These are phyloP conservation scores for Drosophila auraria DNA, from an alignment of 1,140 invertebrate genomes.

Conservation along the genomic window DNA sequence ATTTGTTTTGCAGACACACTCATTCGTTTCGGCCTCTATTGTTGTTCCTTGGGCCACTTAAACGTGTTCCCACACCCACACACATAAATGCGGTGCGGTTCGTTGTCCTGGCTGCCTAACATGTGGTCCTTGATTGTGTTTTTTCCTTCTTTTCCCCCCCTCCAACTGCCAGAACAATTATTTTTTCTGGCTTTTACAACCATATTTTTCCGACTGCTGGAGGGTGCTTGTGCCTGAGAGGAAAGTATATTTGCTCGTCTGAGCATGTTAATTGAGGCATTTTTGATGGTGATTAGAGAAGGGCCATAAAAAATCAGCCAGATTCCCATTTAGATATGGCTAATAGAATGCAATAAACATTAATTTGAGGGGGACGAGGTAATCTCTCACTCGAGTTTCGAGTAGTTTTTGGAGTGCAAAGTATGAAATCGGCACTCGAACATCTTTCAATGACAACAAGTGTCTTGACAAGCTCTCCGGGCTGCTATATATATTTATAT, in stretches of 20 bases:
- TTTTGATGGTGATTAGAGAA: slow-evolving; percentile 66
- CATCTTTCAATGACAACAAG: slow-evolving; percentile 49
- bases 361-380: slow-evolving; percentile 10
- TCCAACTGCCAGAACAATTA: slow-evolving; percentile 60
- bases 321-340: slow-evolving; percentile 37
- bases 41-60: slow-evolving; percentile 41
- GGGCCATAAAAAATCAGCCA: slow-evolving; percentile 37
- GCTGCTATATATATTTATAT: background rate
- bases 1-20: slow-evolving; percentile 42
- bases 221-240: slow-evolving; percentile 10
- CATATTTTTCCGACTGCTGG: slow-evolving; percentile 29
- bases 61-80: slow-evolving; percentile 25
- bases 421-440: slow-evolving; percentile 31
- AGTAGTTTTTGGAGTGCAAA: slow-evolving; percentile 27
- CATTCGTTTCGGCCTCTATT: slow-evolving; percentile 24
- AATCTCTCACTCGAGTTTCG: slow-evolving; percentile 5
- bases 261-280: slow-evolving; percentile 75
- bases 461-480: slow-evolving; percentile 26
- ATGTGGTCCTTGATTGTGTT: slow-evolving; percentile 43
- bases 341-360: slow-evolving; percentile 67
- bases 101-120: slow-evolving; percentile 43
- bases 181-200: slow-evolving; percentile 28
- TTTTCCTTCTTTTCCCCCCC: slow-evolving; percentile 3
- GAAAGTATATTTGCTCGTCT: slow-evolving; percentile 41
- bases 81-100: slow-evolving; percentile 24